Conservation (phyloP, 2,888 invertebrate genomes). For the Neoascia interrupta region DNA sequence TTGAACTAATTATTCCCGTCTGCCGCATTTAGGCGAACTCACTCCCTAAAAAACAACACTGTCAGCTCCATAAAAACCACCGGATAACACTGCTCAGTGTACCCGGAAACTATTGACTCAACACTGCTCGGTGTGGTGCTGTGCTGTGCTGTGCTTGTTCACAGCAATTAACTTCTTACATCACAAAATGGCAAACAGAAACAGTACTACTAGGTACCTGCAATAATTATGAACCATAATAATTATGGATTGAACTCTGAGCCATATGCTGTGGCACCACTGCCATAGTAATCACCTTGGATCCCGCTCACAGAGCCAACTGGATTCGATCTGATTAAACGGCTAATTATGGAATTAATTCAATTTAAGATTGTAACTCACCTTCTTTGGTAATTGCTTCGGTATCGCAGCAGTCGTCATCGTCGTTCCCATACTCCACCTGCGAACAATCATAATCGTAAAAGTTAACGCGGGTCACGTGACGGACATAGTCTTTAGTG, state of each 20-base stretch:
- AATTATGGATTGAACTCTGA: conserved; percentile 67
- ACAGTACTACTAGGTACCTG: too few species aligned
- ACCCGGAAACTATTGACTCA: conserved; percentile 61
- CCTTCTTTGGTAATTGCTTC: conserved; percentile 94
- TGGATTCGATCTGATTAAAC: conserved; percentile 6
- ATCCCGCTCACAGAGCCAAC: too few species aligned
- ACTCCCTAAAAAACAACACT: conserved; percentile 28
- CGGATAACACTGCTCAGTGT: conserved; percentile 63
- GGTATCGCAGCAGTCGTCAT: conserved; percentile 87
- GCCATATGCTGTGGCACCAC: conserved; percentile 24
- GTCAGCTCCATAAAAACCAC: conserved; percentile 48
- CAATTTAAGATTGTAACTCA: conserved; percentile 78
- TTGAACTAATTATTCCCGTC: conserved; percentile 63
- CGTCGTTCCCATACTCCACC: conserved; percentile 80
- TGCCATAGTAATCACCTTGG: conserved; percentile 50
- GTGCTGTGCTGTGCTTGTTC: conserved; percentile 50
- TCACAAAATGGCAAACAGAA: conserved; percentile 63
- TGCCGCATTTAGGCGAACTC: conserved; percentile 48
- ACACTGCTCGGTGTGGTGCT: conserved; percentile 14
- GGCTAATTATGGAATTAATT: conserved; percentile 35
- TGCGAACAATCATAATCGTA: conserved; percentile 80
- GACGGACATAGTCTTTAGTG: conserved; percentile 78
- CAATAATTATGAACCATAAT: conserved; percentile 62
- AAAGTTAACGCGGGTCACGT: conserved; percentile 80
- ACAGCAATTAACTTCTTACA: conserved; percentile 68